A percentile compares a stretch with the other conserved stretches of the same genome.
These are phyloP conservation scores for Protophormia terraenovae DNA, from an alignment of 2,888 invertebrate genomes.

Conservation along the genomic window DNA sequence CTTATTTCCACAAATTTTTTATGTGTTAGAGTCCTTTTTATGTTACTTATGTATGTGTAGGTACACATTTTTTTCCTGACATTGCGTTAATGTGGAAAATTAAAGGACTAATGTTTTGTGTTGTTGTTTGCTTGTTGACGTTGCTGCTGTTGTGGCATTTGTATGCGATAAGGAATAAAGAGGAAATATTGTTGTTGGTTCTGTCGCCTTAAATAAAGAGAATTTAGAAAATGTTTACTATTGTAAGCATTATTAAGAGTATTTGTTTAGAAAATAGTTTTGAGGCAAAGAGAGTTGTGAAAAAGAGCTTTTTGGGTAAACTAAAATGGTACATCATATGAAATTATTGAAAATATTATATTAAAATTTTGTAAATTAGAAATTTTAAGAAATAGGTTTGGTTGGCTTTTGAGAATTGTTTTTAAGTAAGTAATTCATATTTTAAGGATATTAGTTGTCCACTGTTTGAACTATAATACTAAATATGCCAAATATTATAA, in stretches of 20 bases:
- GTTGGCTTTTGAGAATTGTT: too few species aligned
- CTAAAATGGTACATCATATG: too few species aligned
- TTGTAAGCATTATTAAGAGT: neutral
- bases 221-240: constrained; percentile 10
- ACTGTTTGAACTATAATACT: too few species aligned
- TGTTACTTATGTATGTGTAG: neutral
- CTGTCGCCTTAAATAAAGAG: constrained; percentile 5
- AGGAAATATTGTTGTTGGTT: constrained; percentile 18
- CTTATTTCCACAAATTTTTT: constrained; percentile 38
- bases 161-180: neutral
- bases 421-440: too few species aligned
- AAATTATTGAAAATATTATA: too few species aligned
- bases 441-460: too few species aligned
- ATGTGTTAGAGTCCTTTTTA: constrained; percentile 2
- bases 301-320: neutral
- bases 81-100: constrained; percentile 66
- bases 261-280: neutral
- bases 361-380: too few species aligned
- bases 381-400: too few species aligned
- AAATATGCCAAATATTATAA: too few species aligned
- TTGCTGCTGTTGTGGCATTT: neutral
- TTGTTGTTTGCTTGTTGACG: neutral
- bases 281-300: neutral
- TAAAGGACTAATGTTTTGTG: constrained; percentile 51
- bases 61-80: neutral